Evolutionary conservation across 2,797 vertebrate genomes (phyloP).

Genomic region (Falco peregrinus): DNA sequence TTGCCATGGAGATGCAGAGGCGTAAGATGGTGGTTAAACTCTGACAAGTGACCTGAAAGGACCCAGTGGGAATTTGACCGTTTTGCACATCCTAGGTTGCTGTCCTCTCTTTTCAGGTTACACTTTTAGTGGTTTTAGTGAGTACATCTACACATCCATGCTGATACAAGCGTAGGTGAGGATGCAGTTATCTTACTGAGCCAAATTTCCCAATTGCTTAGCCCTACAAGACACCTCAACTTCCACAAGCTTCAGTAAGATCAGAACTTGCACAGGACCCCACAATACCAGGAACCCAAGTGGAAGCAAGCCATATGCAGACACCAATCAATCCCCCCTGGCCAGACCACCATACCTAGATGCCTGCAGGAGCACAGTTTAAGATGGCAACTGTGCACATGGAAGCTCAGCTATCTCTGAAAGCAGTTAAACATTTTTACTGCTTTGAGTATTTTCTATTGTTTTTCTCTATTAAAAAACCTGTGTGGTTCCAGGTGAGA

Average conservation of each 20-base stretch:
- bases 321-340: background rate
- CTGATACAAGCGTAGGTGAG: background rate
- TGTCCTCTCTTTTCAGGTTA: background rate
- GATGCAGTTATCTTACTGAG: background rate
- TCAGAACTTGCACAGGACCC: background rate
- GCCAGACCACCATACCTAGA: background rate
- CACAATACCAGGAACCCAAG: background rate
- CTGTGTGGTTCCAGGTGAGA: background rate
- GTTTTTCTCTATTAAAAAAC: background rate
- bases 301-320: background rate
- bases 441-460: background rate
- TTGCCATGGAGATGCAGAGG: background rate
- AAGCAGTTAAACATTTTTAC: background rate
- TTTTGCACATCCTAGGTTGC: background rate
- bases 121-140: background rate
- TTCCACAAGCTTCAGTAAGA: background rate
- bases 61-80: background rate
- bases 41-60: background rate
- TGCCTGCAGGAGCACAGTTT: background rate
- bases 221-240: background rate
- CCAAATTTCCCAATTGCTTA: background rate
- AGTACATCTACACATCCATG: background rate
- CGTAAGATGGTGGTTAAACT: background rate
- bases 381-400: background rate
- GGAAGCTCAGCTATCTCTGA: background rate